A percentile compares a stretch with the other conserved stretches of the same genome.
phyloP scores from a whole-genome alignment of 2,113 vertebrate genomes.

The Passer domesticus region DNA sequence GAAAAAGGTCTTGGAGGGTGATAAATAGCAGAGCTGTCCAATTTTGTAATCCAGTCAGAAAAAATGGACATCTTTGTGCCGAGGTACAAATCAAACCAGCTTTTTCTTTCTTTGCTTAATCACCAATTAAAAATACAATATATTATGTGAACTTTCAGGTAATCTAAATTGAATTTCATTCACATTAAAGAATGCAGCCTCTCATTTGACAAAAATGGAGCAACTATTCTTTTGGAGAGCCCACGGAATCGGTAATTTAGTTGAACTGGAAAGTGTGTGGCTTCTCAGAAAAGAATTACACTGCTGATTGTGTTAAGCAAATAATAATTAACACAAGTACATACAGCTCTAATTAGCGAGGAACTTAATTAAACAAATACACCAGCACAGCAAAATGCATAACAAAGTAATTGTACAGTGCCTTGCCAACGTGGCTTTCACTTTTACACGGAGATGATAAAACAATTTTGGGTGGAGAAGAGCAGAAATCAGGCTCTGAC shows the following conservation, averaged over 20 bases:
- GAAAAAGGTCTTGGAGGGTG: slow-evolving; percentile 4
- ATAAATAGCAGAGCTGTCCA: slow-evolving; percentile 12
- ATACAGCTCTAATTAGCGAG: slow-evolving; percentile 77
- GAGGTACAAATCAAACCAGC: not conserved
- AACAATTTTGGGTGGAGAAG: not conserved
- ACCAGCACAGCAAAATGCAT: slow-evolving; percentile 70
- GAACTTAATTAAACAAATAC: slow-evolving; percentile 80
- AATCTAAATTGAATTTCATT: slow-evolving; percentile 39
- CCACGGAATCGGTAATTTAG: slow-evolving; percentile 55
- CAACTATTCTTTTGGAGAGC: slow-evolving; percentile 54
- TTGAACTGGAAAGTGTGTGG: slow-evolving; percentile 51
- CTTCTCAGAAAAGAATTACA: slow-evolving; percentile 74
- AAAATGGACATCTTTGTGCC: not conserved
- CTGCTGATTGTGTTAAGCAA: slow-evolving; percentile 76
- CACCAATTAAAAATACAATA: slow-evolving; percentile 21
- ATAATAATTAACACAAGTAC: slow-evolving; percentile 80
- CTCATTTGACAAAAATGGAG: slow-evolving; percentile 52
- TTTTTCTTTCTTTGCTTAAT: not conserved
- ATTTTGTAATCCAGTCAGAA: not conserved
- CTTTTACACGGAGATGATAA: slow-evolving; percentile 45
- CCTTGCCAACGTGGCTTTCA: slow-evolving; percentile 32
- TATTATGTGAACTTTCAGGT: slow-evolving; percentile 3
- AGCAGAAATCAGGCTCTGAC: not conserved
- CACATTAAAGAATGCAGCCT: slow-evolving; percentile 42
- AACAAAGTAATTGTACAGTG: slow-evolving; percentile 69